Evolutionary conservation across 2,888 invertebrate genomes (phyloP).

Genomic region (Amiota minor): DNA sequence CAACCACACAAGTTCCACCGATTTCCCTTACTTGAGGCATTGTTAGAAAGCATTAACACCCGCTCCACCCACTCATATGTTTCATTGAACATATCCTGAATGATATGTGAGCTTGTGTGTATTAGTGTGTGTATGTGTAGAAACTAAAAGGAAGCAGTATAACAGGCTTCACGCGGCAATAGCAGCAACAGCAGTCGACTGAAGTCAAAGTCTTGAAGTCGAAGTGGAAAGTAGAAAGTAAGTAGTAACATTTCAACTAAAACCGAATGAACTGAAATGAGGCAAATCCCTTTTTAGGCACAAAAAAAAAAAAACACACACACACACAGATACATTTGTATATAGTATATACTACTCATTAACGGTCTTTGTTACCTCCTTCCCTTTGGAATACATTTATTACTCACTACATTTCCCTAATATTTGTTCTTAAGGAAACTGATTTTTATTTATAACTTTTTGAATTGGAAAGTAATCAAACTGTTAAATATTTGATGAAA

Average conservation of each 20-base stretch:
- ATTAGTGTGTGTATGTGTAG: slow-evolving; percentile 40
- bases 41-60: slow-evolving; percentile 44
- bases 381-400: background rate
- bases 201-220: slow-evolving; percentile 44
- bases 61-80: slow-evolving; percentile 49
- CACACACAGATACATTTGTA: background rate
- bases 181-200: background rate
- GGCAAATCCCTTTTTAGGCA: slow-evolving; percentile 59
- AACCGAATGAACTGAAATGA: slow-evolving; percentile 57
- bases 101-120: slow-evolving; percentile 29
- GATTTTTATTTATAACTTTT: too few species aligned
- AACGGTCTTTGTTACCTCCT: too few species aligned
- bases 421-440: background rate
- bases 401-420: background rate
- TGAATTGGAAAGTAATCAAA: too few species aligned
- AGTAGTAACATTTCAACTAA: slow-evolving; percentile 46
- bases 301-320: background rate
- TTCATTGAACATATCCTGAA: slow-evolving; percentile 39
- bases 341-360: background rate
- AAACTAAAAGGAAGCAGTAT: slow-evolving; percentile 14
- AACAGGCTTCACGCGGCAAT: background rate
- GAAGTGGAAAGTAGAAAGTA: slow-evolving; percentile 46
- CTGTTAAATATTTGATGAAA: too few species aligned
- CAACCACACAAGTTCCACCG: slow-evolving; percentile 39
- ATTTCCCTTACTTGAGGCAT: background rate